Percentiles rank a stretch among this genome's conserved stretches.
phyloP scores from a whole-genome alignment of 1,140 invertebrate species.

The Tribolium madens region DNA sequence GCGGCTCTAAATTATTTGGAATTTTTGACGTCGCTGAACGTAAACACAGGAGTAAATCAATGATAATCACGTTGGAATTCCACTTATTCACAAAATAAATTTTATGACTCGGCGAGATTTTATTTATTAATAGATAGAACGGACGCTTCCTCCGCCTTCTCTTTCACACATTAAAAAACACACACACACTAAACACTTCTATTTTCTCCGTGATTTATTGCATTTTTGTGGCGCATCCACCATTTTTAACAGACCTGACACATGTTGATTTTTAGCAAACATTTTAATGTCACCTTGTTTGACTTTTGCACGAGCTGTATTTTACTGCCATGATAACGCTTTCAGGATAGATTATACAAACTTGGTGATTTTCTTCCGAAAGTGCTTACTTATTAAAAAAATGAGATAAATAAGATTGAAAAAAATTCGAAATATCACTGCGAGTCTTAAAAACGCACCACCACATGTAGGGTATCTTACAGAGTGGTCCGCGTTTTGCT shows the following conservation, averaged over 20 bases:
- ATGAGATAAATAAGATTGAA: too few species aligned
- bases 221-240: neutral
- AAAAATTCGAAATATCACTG: too few species aligned
- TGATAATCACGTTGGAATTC: constrained; percentile 39
- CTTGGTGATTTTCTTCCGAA: too few species aligned
- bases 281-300: too few species aligned
- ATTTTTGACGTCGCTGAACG: constrained; percentile 36
- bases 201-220: neutral
- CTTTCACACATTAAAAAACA: neutral
- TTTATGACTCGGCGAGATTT: constrained; percentile 5
- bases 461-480: too few species aligned
- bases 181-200: neutral
- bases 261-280: too few species aligned
- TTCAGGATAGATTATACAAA: too few species aligned
- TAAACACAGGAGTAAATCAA: constrained; percentile 49
- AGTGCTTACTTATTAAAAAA: too few species aligned
- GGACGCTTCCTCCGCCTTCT: neutral
- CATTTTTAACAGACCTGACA: neutral
- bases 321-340: too few species aligned
- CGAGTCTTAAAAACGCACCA: too few species aligned
- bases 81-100: constrained; percentile 24
- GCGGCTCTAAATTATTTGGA: constrained; percentile 43
- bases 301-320: too few species aligned
- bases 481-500: too few species aligned
- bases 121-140: constrained; percentile 18